These are phyloP conservation scores for Perithous albicinctus DNA, from an alignment of 2,888 invertebrate genomes.

Conservation along the genomic window DNA sequence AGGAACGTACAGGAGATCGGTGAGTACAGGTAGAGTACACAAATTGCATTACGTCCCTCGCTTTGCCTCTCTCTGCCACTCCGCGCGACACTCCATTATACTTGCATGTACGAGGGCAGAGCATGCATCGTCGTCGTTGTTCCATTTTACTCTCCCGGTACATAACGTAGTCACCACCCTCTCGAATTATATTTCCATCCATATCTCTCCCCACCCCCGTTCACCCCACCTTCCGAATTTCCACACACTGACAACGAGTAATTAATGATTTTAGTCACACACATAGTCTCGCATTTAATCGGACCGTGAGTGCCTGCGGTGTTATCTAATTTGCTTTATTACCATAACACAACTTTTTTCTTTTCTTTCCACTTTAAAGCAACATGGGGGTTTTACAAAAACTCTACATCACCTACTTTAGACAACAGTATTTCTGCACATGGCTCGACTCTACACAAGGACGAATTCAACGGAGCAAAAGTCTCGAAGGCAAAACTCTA, in stretches of 20 bases:
- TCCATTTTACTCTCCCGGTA: slow-evolving; percentile 49
- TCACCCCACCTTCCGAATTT: no score
- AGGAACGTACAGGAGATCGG: slow-evolving; percentile 86
- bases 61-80: slow-evolving; percentile 45
- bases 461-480: no score
- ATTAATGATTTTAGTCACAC: slow-evolving; percentile 42
- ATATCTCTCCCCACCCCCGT: neutral
- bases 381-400: no score
- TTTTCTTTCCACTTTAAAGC: neutral
- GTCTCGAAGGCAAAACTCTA: no score
- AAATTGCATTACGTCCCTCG: slow-evolving; percentile 64
- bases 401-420: no score
- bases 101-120: slow-evolving; percentile 24
- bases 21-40: slow-evolving; percentile 83
- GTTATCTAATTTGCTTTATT: slow-evolving; percentile 1
- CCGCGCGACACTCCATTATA: slow-evolving; percentile 5
- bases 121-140: slow-evolving; percentile 28
- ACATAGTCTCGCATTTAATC: slow-evolving; percentile 9
- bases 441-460: no score
- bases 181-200: slow-evolving; percentile 55
- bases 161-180: slow-evolving; percentile 30
- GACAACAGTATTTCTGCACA: no score
- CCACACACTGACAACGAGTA: slow-evolving; percentile 16
- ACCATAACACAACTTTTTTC: neutral
- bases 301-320: neutral